Evolutionary conservation across 2,888 invertebrate species (phyloP).

Genomic region (Spodoptera exigua): DNA sequence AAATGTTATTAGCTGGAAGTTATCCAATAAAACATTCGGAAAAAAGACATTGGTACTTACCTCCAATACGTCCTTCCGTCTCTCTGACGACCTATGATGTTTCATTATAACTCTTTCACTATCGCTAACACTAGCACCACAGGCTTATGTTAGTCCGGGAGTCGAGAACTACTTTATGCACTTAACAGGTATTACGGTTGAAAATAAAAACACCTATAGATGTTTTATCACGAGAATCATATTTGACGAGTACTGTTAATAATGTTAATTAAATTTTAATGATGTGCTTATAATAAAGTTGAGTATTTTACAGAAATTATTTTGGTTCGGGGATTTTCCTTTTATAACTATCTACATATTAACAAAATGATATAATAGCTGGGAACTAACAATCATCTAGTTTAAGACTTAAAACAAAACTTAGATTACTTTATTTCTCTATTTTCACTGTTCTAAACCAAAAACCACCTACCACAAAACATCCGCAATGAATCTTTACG

Average conservation of each 20-base stretch:
- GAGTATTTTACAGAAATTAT: no score
- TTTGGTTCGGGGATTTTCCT: no score
- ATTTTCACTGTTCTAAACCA: background rate
- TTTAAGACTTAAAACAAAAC: slow-evolving; percentile 5
- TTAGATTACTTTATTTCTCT: slow-evolving; percentile 9
- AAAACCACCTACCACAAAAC: slow-evolving; percentile 32
- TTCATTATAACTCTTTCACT: background rate
- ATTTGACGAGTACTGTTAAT: slow-evolving; percentile 3
- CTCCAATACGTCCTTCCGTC: no score
- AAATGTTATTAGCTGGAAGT: no score
- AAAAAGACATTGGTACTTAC: no score
- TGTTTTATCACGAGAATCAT: slow-evolving; percentile 42
- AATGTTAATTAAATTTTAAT: no score
- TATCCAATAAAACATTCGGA: no score
- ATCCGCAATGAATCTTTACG: slow-evolving; percentile 41
- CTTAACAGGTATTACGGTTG: slow-evolving; percentile 50
- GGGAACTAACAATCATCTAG: no score
- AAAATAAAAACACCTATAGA: slow-evolving; percentile 45
- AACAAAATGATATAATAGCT: no score
- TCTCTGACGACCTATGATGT: no score
- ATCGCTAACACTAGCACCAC: slow-evolving; percentile 28
- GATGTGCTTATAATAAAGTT: no score
- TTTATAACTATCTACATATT: no score
- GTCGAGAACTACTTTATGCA: slow-evolving; percentile 52
- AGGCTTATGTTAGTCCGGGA: slow-evolving; percentile 18